Evolutionary conservation across 2,113 vertebrate genomes (phyloP), one percentile per base, ranked within the genome.

Genomic region (Bubo blakistoni): DNA sequence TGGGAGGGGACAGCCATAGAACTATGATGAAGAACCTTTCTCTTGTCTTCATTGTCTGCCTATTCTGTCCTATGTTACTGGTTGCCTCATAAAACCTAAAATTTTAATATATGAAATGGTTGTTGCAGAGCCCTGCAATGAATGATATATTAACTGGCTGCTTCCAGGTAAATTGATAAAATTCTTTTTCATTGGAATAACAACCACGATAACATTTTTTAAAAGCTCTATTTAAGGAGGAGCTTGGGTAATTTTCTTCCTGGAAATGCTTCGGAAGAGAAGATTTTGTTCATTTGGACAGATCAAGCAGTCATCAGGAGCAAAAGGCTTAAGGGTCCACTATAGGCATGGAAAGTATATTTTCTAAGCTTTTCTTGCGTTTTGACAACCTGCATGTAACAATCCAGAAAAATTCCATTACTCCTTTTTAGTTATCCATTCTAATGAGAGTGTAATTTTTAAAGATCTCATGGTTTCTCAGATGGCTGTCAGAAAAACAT

Each of bases 1-100:
- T 49, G 5, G 10, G 24, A 47, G 27, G 58, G 10, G 42, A 26
- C 13, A 58, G 25, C 27, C 0, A 0, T 25, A 65, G n/a, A 58
- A 57, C 5, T 66, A 14, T 2, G 3, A 32, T 32, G 26, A 59
- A 69, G 20, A 61, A 14, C 12, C 19, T 52, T 87, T 81, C 44
- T 42, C 2, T 66, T 84, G 32, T 62, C 32, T 71, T 67, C 26
- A 42, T 17, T 65, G 22, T 72, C n/a, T 42, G 2, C 17, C 36
- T 6, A 34, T 69, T 46, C 4, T 70, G 5, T 5, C 4, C 9
- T 67, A 6, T 44, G 13, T 8, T 67, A 29, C 19, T 9, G 18
- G 46, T 89, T 86, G 29, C 47, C 16, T 94, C 30, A 32, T 58
- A 78, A 81, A 81, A 7, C 26, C 21, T 70, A 74, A 70, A 34